Evolutionary conservation across 2,113 vertebrate genomes (phyloP).

Genomic region (Coptodon bakossiorum): DNA sequence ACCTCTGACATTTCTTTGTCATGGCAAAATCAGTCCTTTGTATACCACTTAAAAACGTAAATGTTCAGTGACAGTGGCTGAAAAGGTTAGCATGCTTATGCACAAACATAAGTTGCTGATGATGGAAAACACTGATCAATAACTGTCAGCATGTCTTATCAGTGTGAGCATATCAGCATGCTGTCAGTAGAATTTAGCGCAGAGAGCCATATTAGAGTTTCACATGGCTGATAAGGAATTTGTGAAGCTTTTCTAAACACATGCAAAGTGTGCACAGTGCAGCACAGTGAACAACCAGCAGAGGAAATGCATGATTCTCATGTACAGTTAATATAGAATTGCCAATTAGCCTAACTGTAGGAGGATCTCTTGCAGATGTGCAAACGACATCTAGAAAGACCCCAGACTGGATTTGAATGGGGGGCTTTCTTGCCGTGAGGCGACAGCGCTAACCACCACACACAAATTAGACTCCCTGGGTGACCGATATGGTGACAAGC

Average conservation of each 20-base stretch:
- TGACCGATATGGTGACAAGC: background rate
- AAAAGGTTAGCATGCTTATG: background rate
- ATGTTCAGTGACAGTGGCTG: background rate
- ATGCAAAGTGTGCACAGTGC: background rate
- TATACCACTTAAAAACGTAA: background rate
- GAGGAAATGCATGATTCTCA: background rate
- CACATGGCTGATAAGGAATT: background rate
- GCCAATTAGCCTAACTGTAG: background rate
- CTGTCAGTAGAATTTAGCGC: background rate
- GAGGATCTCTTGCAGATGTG: background rate
- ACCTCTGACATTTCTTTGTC: background rate
- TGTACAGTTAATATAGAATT: background rate
- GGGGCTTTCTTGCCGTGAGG: background rate
- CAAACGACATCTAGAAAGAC: background rate
- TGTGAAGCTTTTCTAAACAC: background rate
- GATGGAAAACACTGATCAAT: background rate
- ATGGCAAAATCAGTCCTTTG: background rate
- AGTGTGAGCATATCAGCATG: fast-evolving
- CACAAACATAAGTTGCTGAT: background rate
- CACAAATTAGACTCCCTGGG: fast-evolving
- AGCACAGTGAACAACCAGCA: background rate
- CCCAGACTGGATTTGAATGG: background rate
- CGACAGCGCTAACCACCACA: background rate
- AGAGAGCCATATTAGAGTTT: background rate
- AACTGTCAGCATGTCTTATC: background rate